Conservation (phyloP, 2,888 invertebrate species). For the Subacronicta megacephala region DNA sequence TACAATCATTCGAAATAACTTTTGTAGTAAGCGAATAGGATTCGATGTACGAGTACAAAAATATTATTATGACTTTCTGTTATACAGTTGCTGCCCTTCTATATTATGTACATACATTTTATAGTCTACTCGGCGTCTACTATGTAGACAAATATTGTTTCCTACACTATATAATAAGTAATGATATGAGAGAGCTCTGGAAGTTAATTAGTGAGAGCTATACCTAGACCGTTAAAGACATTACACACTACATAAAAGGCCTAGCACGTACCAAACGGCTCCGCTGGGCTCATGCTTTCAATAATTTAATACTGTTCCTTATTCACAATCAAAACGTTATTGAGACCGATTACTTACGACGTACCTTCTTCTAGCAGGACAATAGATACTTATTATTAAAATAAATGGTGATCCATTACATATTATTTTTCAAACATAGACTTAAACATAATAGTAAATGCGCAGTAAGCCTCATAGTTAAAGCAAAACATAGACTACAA, state of each 20-base stretch:
- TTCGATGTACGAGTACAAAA: conserved; percentile 39
- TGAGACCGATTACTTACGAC: conserved; percentile 46
- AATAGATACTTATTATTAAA: conserved; percentile 71
- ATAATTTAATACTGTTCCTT: conserved; percentile 70
- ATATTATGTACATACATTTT: conserved; percentile 41
- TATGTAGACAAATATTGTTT: conserved; percentile 47
- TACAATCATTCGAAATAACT: conserved; percentile 54
- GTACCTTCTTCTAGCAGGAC: conserved; percentile 52
- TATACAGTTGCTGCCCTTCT: conserved; percentile 39
- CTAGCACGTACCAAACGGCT: conserved; percentile 32
- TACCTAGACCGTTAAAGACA: conserved; percentile 33
- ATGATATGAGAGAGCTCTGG: conserved; percentile 60
- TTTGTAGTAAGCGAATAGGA: conserved; percentile 48
- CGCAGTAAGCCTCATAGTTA: conserved; percentile 83
- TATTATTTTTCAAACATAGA: conserved; percentile 77
- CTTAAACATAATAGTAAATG: conserved; percentile 82
- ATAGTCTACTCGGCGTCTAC: conserved; percentile 38
- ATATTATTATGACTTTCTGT: conserved; percentile 58
- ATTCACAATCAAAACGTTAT: conserved; percentile 60
- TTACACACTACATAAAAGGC: conserved; percentile 28
- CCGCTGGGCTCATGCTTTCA: conserved; percentile 47
- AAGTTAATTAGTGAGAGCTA: conserved; percentile 52
- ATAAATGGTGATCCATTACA: conserved; percentile 64
- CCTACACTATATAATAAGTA: conserved; percentile 48
- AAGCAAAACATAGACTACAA: conserved; percentile 69